A percentile compares a stretch with the other conserved stretches of the same genome.
Conservation (phyloP, 2,113 vertebrate genomes). For the Beaufortia kweichowensis region DNA sequence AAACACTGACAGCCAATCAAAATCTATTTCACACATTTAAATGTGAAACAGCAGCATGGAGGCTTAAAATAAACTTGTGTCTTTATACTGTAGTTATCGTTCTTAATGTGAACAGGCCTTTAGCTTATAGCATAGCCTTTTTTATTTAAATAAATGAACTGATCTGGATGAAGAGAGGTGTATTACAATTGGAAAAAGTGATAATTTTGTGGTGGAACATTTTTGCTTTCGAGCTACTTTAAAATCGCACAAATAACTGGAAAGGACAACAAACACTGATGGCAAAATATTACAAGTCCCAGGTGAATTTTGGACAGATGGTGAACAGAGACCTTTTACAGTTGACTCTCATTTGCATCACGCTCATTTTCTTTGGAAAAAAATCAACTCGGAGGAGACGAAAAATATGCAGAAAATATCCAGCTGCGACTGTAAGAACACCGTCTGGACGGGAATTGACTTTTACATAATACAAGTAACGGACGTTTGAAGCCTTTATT, state of each 20-base stretch:
- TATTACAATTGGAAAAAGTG: background rate
- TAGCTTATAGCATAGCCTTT: no score
- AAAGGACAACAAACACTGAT: slow-evolving; percentile 41
- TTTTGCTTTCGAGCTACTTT: slow-evolving; percentile 25
- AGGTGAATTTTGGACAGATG: slow-evolving; percentile 49
- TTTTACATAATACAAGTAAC: slow-evolving; percentile 36
- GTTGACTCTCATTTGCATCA: slow-evolving; percentile 53
- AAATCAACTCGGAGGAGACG: slow-evolving; percentile 3
- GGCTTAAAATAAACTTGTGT: no score
- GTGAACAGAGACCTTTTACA: slow-evolving; percentile 42
- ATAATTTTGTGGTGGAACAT: background rate
- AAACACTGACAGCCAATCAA: no score
- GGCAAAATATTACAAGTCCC: slow-evolving; percentile 42
- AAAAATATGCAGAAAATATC: slow-evolving; percentile 26
- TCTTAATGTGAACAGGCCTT: no score
- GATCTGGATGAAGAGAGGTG: background rate
- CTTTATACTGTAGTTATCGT: no score
- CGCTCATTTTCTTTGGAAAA: slow-evolving; percentile 28
- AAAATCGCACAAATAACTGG: slow-evolving; percentile 39
- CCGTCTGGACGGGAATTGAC: slow-evolving; percentile 44
- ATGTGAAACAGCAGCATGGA: no score
- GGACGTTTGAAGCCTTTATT: slow-evolving; percentile 15
- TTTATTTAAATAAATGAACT: background rate
- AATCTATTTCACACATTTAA: no score
- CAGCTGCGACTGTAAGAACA: slow-evolving; percentile 23